Base-by-base conservation (phyloP, 2,113 vertebrate genomes). In the Anas platyrhynchos region DNA sequence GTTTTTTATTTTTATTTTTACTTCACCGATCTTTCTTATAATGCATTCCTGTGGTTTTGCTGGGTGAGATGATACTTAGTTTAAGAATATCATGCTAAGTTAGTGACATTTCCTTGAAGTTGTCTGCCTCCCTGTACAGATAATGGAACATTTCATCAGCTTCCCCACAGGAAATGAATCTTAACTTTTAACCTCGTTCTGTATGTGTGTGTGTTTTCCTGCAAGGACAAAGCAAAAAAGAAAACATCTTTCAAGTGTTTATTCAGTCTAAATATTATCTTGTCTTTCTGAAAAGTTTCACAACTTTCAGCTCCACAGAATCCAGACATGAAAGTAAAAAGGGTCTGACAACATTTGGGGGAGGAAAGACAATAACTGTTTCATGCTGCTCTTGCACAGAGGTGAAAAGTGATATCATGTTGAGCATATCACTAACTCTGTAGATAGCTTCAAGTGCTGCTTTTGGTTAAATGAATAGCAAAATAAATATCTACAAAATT, bases 81-180 rank as follows among this genome's bases (percentile, higher is more conserved):
- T 77, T 89, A 91, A 89, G 88, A 92, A 85, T 74, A 73, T 92
- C 88, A 92, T 86, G 94, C 81, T 93, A 97, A 88, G 92, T 92
- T 91, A 95, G 86, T 96, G 95, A 93, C 93, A 96, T 95, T 96
- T 94, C 81, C 78, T 94, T 84, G 88, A 91, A 96, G 93, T 55
- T 83, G 63, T 41, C 91, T 89, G 93, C 83, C 81, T 95, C 89
- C 94, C 93, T 92, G 92, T 78, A 89, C 71, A 81, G 86, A 96
- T 95, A 96, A 97, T 92, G 93, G 94, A 97, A 93, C 79, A 94
- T 95, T 96, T 95, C 89, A 96, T 97, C 96, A 97, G 75, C 83
- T 96, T 97, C 95, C 83, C 96, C 50, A 76, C 89, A 95, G 95
- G 97, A 95, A 96, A 95, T 83, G 46, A 74, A 94, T 96, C 91